phyloP scores from a whole-genome alignment of 2,113 vertebrate genomes.

The Leucoraja erinaceus region DNA sequence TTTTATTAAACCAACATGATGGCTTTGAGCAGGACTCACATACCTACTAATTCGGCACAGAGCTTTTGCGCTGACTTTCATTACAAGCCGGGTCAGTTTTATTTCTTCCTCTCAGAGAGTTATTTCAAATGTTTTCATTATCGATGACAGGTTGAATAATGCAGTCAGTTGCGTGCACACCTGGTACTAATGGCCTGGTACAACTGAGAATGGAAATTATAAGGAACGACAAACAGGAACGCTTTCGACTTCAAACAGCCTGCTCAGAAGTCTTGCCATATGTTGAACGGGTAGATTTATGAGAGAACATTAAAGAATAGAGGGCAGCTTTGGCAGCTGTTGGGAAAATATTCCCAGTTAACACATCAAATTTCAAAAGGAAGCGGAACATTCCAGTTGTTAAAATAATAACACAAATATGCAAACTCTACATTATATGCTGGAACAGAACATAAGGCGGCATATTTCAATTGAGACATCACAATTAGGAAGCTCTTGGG shows the following conservation, averaged over 20 bases:
- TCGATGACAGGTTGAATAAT: neutral
- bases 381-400: neutral
- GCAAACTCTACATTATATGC: neutral
- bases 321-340: neutral
- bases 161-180: neutral
- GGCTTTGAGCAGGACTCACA: neutral
- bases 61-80: neutral
- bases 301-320: neutral
- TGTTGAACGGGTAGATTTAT: neutral
- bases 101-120: neutral
- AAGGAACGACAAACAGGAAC: neutral
- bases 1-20: neutral
- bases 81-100: neutral
- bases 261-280: neutral
- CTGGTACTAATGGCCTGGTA: neutral
- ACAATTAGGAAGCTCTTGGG: neutral
- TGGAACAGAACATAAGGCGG: neutral
- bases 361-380: slow-evolving; percentile 7
- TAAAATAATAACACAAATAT: slow-evolving; percentile 3
- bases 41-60: neutral
- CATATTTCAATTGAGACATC: neutral
- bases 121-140: neutral
- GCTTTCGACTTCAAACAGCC: neutral
- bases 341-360: neutral
- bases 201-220: neutral